Base-by-base conservation (phyloP, 2,113 vertebrate species). In the Chaetops frenatus region DNA sequence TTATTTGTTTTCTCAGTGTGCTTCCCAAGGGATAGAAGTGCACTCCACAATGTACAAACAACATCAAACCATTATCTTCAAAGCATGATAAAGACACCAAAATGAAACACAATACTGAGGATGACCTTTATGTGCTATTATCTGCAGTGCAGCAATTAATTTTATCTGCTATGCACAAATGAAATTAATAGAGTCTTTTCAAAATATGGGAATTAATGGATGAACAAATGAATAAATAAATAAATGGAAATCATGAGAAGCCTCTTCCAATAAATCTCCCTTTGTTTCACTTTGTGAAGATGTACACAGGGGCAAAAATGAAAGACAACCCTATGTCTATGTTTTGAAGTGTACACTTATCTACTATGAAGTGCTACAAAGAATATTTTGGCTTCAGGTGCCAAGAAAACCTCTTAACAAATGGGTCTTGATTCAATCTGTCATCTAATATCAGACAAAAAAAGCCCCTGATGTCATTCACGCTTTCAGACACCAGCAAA, bases 141-240 rank as follows among this genome's bases (percentile, higher is more conserved):
- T 97, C 97, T 97, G 82, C 93, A 97, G 89, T 56, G 84, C 87
- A 97, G 96, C 77, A 92, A 97, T 96, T 93, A 92, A 92, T 95
- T 97, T 95, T 97, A 96, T 95, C 93, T 77, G 70, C 78, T 94
- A 73, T 33, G 25, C 73, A 79, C 38, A 91, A 96, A 82, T 73
- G 53, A 95, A 92, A 93, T 79, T 6, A 95, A 94, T 50, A 77
- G 14, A 7, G 6, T 36, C 89, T 96, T 87, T 92, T 35, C 35
- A 86, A 94, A 93, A 76, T 25, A 38, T 3, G 12, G 35, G 74
- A 76, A 56, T 85, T 81, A 91, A 79, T 33, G 13, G 65, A 62
- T 70, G 4, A 89, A 23, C 5, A 3, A 89, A 57, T n/a, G 7
- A 74, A 45, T 48, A 16, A 71, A 83, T 56, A 47, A 60, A 65